phyloP scores from a whole-genome alignment of 64 coral and sea anemone species.

The Dendrophyllia cribrosa region DNA sequence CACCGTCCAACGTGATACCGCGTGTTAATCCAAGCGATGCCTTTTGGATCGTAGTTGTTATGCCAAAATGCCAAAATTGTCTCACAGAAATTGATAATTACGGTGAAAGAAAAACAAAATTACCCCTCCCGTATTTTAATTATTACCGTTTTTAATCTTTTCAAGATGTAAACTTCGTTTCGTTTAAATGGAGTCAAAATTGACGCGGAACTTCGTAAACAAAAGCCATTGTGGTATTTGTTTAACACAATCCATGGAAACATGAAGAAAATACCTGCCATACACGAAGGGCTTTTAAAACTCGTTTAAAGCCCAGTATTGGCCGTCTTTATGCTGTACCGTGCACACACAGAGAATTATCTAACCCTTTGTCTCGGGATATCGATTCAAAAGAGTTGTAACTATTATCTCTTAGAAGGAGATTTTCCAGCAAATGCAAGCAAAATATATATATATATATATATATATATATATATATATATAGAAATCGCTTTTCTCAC shows the following conservation, averaged over 20 bases:
- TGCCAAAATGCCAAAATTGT: not conserved
- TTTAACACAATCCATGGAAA: conserved; percentile 2
- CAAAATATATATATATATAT: not conserved
- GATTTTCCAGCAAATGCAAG: not conserved
- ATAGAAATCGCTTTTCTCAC: not conserved
- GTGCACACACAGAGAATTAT: conserved; percentile 39
- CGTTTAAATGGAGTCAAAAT: not conserved
- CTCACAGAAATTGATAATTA: not conserved
- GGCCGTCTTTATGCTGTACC: conserved; percentile 34
- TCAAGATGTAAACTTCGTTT: not conserved
- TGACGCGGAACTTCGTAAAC: not conserved
- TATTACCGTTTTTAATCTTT: not conserved
- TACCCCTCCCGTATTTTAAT: not conserved
- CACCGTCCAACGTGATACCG: not conserved
- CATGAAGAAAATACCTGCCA: conserved; percentile 1
- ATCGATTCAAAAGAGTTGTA: conserved; percentile 28
- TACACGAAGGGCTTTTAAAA: conserved; percentile 10
- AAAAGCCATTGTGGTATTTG: not conserved
- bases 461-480: too few species aligned
- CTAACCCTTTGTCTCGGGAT: conserved; percentile 6
- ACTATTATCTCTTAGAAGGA: conserved; percentile 4
- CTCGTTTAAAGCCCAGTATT: conserved; percentile 25
- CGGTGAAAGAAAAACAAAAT: not conserved
- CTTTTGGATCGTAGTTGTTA: not conserved
- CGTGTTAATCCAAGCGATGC: conserved; percentile 3